Percentiles rank a stretch among this genome's conserved stretches.
phyloP scores from a whole-genome alignment of 2,113 vertebrate genomes.

The Micromys minutus region DNA sequence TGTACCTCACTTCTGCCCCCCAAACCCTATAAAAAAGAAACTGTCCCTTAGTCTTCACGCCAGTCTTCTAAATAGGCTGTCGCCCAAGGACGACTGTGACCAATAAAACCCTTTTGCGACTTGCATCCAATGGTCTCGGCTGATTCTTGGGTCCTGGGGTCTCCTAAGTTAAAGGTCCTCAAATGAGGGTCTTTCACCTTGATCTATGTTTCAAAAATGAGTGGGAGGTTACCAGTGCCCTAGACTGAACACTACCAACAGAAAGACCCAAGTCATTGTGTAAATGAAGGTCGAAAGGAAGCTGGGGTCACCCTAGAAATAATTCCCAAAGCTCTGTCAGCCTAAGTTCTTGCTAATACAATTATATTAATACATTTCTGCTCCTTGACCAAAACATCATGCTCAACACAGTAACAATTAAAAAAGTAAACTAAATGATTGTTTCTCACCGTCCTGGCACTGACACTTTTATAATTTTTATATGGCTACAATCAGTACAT shows the following conservation, averaged over 20 bases:
- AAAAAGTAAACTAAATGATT: neutral
- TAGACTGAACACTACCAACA: neutral
- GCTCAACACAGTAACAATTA: neutral
- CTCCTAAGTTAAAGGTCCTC: too few species aligned
- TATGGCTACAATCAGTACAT: neutral
- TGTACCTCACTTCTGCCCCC: too few species aligned
- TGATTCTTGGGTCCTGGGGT: too few species aligned
- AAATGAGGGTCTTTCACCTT: too few species aligned
- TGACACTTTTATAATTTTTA: neutral
- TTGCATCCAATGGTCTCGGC: too few species aligned
- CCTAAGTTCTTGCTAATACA: neutral
- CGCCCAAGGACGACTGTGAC: too few species aligned
- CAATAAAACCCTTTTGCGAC: too few species aligned
- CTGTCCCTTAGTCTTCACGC: too few species aligned
- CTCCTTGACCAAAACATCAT: neutral
- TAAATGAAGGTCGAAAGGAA: neutral
- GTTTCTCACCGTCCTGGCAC: neutral
- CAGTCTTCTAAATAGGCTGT: too few species aligned
- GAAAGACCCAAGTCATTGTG: neutral
- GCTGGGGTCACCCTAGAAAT: neutral
- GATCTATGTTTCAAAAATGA: neutral
- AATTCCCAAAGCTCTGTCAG: neutral
- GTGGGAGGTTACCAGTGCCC: accelerated
- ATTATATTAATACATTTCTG: neutral
- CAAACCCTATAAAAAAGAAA: too few species aligned